A percentile compares a stretch with the other conserved stretches of the same genome.
These are phyloP conservation scores for Lagenorhynchus albirostris DNA, from an alignment of 2,113 vertebrate species.

Conservation along the genomic window DNA sequence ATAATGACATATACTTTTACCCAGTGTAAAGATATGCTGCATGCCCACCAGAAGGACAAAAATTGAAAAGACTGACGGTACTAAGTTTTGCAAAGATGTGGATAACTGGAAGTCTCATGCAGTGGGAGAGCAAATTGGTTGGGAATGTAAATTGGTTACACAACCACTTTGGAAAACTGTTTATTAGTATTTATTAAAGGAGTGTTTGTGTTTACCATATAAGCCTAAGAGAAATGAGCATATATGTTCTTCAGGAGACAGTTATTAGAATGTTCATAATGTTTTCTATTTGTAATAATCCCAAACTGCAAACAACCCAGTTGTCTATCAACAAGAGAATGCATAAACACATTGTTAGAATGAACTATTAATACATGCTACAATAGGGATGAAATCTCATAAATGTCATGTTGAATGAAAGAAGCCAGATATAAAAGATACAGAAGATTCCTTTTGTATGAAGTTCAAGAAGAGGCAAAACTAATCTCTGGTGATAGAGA, in stretches of 20 bases:
- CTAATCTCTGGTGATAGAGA: background rate
- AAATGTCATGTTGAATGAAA: background rate
- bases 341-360: background rate
- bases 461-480: background rate
- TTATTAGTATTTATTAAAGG: conserved; percentile 2
- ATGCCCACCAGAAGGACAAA: background rate
- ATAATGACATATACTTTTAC: background rate
- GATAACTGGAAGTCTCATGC: background rate
- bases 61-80: background rate
- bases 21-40: background rate
- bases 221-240: background rate
- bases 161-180: background rate
- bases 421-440: background rate
- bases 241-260: background rate
- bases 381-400: background rate
- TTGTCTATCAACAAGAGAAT: background rate
- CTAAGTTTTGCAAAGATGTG: background rate
- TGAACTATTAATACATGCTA: background rate
- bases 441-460: background rate
- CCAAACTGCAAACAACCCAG: background rate
- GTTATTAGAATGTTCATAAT: background rate
- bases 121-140: background rate
- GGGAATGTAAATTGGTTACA: background rate
- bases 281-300: background rate
- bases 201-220: background rate